Evolutionary conservation across 2,888 invertebrate species (phyloP).

Genomic region (Agrilus cyanescens): DNA sequence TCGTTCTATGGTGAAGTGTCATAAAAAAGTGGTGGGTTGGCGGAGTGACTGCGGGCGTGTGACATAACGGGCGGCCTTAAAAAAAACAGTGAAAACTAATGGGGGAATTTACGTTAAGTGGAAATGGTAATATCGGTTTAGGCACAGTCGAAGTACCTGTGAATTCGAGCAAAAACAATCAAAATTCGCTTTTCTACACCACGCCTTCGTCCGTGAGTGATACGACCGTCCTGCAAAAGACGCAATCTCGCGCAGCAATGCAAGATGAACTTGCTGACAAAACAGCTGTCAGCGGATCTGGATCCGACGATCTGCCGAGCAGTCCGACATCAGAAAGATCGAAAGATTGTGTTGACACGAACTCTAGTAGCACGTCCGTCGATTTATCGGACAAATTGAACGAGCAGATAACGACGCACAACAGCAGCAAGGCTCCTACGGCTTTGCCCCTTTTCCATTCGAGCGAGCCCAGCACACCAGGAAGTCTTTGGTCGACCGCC

Average conservation of each 20-base stretch:
- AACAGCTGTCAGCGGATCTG: slow-evolving; percentile 26
- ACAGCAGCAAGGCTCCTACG: slow-evolving; percentile 20
- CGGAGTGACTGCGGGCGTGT: slow-evolving; percentile 26
- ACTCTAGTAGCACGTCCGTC: slow-evolving; percentile 18
- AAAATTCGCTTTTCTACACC: slow-evolving; percentile 31
- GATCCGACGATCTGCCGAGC: slow-evolving; percentile 22
- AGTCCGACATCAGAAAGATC: slow-evolving; percentile 21
- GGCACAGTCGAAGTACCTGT: slow-evolving; percentile 34
- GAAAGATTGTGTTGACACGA: slow-evolving; percentile 25
- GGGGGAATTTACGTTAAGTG: slow-evolving; percentile 38
- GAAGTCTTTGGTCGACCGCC: slow-evolving; percentile 33
- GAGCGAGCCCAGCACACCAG: slow-evolving; percentile 27
- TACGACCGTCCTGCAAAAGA: slow-evolving; percentile 21
- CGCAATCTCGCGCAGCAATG: slow-evolving; percentile 32
- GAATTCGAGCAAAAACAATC: slow-evolving; percentile 28
- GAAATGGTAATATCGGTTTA: slow-evolving; percentile 35
- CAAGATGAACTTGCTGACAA: slow-evolving; percentile 37
- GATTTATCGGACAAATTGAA: slow-evolving; percentile 28
- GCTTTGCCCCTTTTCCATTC: slow-evolving; percentile 25
- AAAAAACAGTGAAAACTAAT: slow-evolving; percentile 32
- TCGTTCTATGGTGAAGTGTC: slow-evolving; percentile 21
- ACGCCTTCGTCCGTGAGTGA: slow-evolving; percentile 27
- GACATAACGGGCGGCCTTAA: slow-evolving; percentile 24
- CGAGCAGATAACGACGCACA: slow-evolving; percentile 24
- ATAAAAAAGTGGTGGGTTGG: slow-evolving; percentile 32